Conservation (phyloP, 2,113 vertebrate genomes). For the Corynorhinus townsendii region DNA sequence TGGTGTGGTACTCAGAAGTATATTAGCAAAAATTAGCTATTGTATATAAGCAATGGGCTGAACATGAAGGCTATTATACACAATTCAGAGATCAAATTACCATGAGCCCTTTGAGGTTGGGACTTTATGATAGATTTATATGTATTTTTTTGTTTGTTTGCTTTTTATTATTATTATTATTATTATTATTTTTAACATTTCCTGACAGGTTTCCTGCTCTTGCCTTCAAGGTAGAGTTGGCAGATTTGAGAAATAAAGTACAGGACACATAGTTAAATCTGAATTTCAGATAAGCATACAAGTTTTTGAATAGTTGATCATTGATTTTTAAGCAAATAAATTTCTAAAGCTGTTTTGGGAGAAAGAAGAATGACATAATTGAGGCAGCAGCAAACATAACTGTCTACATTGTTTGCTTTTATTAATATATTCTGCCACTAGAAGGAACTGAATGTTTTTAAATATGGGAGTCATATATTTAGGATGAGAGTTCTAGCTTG, state of each 20-base stretch:
- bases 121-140: background rate
- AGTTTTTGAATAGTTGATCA: background rate
- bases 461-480: background rate
- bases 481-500: background rate
- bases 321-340: constrained; percentile 1
- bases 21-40: background rate
- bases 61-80: background rate
- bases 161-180: background rate
- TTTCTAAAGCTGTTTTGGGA: background rate
- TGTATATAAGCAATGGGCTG: no score
- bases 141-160: background rate
- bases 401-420: background rate
- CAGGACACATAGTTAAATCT: background rate
- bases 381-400: background rate
- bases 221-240: background rate
- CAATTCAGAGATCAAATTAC: background rate
- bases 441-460: background rate
- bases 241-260: background rate
- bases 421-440: background rate
- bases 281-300: background rate
- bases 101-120: background rate
- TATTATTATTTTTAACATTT: background rate
- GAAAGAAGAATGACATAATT: background rate
- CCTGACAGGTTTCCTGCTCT: background rate
- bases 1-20: background rate